Evolutionary conservation across 2,797 vertebrate genomes (phyloP).

Genomic region (Octomys mimax): DNA sequence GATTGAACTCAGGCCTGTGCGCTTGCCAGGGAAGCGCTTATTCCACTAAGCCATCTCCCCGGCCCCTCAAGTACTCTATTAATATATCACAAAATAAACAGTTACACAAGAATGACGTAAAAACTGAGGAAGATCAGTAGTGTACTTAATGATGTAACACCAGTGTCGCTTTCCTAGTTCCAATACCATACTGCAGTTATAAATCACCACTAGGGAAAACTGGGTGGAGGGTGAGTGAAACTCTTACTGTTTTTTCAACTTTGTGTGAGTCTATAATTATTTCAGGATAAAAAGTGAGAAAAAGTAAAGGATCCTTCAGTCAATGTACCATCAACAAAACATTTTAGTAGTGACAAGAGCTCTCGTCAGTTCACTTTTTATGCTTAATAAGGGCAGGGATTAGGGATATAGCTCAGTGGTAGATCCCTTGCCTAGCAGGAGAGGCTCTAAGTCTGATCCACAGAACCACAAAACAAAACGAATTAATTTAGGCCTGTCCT

Average conservation of each 20-base stretch:
- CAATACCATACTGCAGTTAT: background rate
- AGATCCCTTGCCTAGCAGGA: background rate
- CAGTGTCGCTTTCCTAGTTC: background rate
- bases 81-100: background rate
- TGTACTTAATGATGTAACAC: background rate
- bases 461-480: background rate
- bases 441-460: background rate
- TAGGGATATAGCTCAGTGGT: background rate
- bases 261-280: conserved; percentile 37
- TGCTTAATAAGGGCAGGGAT: conserved; percentile 25
- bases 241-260: conserved; percentile 31
- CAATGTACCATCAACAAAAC: background rate
- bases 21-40: no score
- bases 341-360: conserved; percentile 43
- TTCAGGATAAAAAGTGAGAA: conserved; percentile 56
- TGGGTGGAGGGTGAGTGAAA: background rate
- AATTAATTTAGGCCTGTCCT: conserved; percentile 7
- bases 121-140: background rate
- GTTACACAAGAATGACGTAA: background rate
- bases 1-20: no score
- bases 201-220: background rate
- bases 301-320: conserved; percentile 11
- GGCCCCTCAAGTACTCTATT: background rate
- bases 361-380: conserved; percentile 45
- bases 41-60: no score